Conservation (phyloP, 92 coral and sea anemone genomes). For the Montipora capitata region DNA sequence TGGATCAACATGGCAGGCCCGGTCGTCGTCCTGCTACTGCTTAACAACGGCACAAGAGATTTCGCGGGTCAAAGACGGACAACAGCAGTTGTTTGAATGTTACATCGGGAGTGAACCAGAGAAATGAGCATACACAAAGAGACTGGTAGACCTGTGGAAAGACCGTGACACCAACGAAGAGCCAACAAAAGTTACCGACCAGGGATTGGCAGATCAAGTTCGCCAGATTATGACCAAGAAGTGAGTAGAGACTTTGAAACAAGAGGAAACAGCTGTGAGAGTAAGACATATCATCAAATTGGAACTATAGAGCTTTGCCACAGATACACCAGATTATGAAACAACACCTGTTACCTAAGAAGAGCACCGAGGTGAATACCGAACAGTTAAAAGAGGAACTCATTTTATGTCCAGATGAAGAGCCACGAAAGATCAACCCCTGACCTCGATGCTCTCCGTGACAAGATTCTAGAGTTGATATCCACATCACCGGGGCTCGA, state of each 20-base stretch:
- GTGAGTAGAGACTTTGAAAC: conserved; percentile 15
- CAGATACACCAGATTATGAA: conserved; percentile 26
- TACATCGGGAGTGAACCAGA: conserved; percentile 32
- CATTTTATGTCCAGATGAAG: no score
- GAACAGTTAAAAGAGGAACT: no score
- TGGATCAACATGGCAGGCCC: conserved; percentile 50
- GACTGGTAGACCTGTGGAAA: background rate
- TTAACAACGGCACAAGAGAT: background rate
- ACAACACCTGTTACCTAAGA: no score
- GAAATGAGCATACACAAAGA: background rate
- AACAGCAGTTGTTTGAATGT: conserved; percentile 23
- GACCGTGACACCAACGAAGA: background rate
- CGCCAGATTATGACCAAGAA: conserved; percentile 12
- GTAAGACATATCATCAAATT: conserved; percentile 28
- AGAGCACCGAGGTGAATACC: no score
- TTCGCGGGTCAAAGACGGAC: background rate
- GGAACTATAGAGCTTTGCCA: conserved; percentile 25
- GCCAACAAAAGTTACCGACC: background rate
- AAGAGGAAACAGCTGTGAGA: conserved; percentile 34
- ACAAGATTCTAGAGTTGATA: no score
- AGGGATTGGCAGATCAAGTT: background rate
- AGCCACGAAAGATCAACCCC: no score
- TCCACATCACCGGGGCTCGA: no score
- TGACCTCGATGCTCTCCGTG: no score
- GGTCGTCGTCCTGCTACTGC: conserved; percentile 47